A percentile compares a stretch with the other conserved stretches of the same genome.
phyloP scores from a whole-genome alignment of 2,113 vertebrate genomes.

The Pachycephala philippinensis region DNA sequence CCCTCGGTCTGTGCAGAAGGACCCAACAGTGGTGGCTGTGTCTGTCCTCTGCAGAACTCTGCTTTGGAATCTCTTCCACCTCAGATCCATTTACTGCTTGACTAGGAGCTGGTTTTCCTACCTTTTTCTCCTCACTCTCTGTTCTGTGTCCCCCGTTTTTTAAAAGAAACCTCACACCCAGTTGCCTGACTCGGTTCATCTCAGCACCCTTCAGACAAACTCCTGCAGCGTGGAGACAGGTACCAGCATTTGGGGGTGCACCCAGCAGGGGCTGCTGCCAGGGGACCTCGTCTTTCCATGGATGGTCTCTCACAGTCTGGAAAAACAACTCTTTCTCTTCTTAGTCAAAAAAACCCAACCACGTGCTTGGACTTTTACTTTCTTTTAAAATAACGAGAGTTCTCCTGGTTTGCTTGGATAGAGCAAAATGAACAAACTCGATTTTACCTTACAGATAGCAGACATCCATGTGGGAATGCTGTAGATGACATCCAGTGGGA shows the following conservation, averaged over 20 bases:
- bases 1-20: neutral
- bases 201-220: neutral
- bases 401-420: neutral
- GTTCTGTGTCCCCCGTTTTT: fast-evolving
- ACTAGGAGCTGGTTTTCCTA: neutral
- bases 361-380: fast-evolving
- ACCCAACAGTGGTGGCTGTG: neutral
- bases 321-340: neutral
- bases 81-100: neutral
- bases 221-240: neutral
- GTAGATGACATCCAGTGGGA: neutral
- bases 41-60: neutral
- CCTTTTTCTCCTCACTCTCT: neutral
- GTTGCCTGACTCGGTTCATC: neutral
- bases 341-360: neutral
- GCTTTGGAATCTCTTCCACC: neutral
- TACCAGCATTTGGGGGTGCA: neutral
- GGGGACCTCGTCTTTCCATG: neutral
- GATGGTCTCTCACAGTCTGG: neutral
- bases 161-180: fast-evolving
- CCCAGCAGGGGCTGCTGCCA: neutral
- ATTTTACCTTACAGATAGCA: neutral
- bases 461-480: neutral
- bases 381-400: neutral
- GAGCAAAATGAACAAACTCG: neutral